Conservation (phyloP, 1,140 invertebrate genomes). For the Aphelenchoides besseyi region DNA sequence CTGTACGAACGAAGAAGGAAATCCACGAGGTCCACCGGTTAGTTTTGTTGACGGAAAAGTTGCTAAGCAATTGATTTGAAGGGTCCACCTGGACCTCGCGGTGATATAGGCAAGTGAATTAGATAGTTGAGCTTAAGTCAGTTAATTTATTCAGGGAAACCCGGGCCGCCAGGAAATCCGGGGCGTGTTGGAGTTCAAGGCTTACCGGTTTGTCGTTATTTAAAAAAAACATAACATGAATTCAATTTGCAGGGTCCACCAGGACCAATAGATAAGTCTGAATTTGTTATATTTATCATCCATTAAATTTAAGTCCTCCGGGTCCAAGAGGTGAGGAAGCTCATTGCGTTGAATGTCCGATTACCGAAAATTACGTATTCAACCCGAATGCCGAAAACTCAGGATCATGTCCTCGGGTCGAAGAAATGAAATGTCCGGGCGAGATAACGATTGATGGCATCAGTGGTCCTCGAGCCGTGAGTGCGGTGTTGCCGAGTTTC, state of each 20-base stretch:
- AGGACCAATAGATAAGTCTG: constrained; percentile 39
- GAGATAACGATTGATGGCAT: constrained; percentile 19
- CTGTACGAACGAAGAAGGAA: constrained; percentile 46
- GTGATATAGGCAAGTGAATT: too few relatives aligned
- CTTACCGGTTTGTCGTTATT: constrained; percentile 16
- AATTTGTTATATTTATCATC: background rate
- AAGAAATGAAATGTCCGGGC: constrained; percentile 39
- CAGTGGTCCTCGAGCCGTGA: constrained; percentile 37
- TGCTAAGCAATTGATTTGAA: background rate
- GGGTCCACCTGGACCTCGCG: background rate
- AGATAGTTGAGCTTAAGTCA: too few relatives aligned
- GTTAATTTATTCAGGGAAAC: constrained; percentile 30
- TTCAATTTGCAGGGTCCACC: constrained; percentile 38
- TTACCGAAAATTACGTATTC: constrained; percentile 39
- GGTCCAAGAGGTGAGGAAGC: constrained; percentile 48
- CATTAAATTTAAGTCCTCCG: constrained; percentile 35
- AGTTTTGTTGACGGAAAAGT: background rate
- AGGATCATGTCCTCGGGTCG: constrained; percentile 43
- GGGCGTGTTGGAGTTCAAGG: constrained; percentile 17
- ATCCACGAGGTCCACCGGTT: constrained; percentile 47
- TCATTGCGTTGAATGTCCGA: constrained; percentile 50
- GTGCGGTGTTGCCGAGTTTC: constrained; percentile 40
- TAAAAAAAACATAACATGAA: too few relatives aligned
- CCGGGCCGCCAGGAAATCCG: constrained; percentile 36
- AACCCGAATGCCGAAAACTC: constrained; percentile 23